Evolutionary conservation across 2,113 vertebrate species (phyloP).

Genomic region (Tichodroma muraria): DNA sequence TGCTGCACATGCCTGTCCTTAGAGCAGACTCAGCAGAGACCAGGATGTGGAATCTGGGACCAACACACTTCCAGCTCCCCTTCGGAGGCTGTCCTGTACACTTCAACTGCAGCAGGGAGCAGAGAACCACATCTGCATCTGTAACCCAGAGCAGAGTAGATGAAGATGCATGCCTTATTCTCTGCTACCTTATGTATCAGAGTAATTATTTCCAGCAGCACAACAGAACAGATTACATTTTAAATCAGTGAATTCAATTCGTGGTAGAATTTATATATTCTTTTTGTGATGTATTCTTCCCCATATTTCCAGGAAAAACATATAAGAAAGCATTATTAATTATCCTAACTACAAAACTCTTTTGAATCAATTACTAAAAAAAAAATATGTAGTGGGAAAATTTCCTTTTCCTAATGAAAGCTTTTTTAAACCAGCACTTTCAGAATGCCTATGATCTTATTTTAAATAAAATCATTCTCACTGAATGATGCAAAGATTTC

Average conservation of each 20-base stretch:
- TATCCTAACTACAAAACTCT: background rate
- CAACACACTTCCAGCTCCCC: background rate
- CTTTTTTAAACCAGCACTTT: background rate
- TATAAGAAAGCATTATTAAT: background rate
- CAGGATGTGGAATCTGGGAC: background rate
- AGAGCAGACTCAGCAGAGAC: background rate
- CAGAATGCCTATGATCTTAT: background rate
- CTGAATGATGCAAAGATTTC: background rate
- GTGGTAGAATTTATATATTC: background rate
- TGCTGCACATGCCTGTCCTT: background rate
- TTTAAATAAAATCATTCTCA: background rate
- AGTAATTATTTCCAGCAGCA: background rate
- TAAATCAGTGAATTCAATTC: background rate
- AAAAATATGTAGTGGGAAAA: background rate
- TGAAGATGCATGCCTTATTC: background rate
- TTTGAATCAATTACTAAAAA: background rate
- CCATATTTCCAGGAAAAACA: background rate
- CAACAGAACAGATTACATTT: background rate
- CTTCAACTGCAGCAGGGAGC: background rate
- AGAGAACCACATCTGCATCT: background rate
- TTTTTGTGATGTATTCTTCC: background rate
- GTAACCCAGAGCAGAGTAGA: background rate
- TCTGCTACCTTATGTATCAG: background rate
- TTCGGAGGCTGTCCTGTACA: rapidly evolving
- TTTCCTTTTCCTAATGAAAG: background rate